Conservation (phyloP, 2,113 vertebrate genomes). For the Nansenia antarctica region DNA sequence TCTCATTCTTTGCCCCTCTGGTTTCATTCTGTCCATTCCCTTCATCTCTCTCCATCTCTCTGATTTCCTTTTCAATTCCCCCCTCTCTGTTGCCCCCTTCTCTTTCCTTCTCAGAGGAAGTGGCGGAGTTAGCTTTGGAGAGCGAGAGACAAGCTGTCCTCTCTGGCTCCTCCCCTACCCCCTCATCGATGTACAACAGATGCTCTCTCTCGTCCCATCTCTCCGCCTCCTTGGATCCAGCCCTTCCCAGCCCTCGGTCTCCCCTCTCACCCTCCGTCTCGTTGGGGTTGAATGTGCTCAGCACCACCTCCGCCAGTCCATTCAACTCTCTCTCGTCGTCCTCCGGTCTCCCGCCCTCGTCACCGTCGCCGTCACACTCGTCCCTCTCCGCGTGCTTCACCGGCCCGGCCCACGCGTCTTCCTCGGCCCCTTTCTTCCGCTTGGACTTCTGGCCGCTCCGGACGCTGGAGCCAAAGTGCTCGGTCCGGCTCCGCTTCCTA, state of each 20-base stretch:
- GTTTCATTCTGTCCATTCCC: background rate
- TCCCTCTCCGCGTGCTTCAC: background rate
- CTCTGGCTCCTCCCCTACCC: conserved; percentile 1
- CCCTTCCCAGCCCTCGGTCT: conserved; percentile 21
- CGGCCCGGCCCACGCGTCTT: conserved; percentile 45
- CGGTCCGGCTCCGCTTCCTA: conserved; percentile 4
- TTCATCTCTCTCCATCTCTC: background rate
- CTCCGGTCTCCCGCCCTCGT: background rate
- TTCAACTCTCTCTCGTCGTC: conserved; percentile 3
- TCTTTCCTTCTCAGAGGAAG: background rate
- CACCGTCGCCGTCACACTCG: conserved; percentile 19
- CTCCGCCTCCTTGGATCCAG: conserved; percentile 36
- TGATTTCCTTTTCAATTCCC: background rate
- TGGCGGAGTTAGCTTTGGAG: background rate
- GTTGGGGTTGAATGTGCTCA: conserved; percentile 33
- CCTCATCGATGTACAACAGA: conserved; percentile 53
- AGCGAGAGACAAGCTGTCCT: background rate
- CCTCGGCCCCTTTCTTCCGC: conserved; percentile 26
- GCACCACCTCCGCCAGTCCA: conserved; percentile 6
- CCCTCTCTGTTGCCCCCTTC: background rate
- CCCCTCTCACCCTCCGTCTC: conserved; percentile 6
- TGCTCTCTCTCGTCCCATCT: conserved; percentile 46
- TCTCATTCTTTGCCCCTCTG: background rate
- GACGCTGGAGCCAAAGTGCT: background rate
- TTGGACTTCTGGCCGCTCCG: conserved; percentile 25